These are phyloP conservation scores for Talpa occidentalis DNA, from an alignment of 2,113 vertebrate species.

Conservation along the genomic window DNA sequence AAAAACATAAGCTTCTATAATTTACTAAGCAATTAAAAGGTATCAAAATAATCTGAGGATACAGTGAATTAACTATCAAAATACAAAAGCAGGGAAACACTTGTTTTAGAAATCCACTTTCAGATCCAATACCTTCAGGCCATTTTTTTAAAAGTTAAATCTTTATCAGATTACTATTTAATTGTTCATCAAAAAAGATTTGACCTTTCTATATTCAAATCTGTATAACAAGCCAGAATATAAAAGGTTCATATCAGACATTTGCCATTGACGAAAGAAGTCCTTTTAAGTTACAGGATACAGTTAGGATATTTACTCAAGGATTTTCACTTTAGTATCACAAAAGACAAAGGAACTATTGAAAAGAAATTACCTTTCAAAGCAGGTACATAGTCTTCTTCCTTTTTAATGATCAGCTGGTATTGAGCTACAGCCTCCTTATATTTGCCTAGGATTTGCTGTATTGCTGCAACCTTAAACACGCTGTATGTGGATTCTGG, in stretches of 20 bases:
- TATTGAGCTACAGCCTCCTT: slow-evolving; percentile 93
- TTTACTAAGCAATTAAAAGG: slow-evolving; percentile 34
- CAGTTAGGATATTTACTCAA: slow-evolving; percentile 40
- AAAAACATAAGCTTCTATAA: not conserved
- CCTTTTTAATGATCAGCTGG: slow-evolving; percentile 89
- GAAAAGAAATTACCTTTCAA: slow-evolving; percentile 91
- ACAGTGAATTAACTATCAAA: slow-evolving; percentile 19
- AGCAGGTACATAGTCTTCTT: slow-evolving; percentile 94
- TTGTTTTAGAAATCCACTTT: slow-evolving; percentile 36
- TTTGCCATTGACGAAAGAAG: slow-evolving; percentile 45
- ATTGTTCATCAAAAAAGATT: slow-evolving; percentile 6
- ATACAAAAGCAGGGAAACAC: not conserved
- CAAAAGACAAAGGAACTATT: slow-evolving; percentile 49
- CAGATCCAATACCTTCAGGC: not conserved
- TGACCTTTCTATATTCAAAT: slow-evolving; percentile 48
- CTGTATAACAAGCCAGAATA: not conserved
- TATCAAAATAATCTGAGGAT: not conserved
- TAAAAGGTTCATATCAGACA: not conserved
- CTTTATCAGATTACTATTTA: slow-evolving; percentile 23
- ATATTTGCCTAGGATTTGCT: slow-evolving; percentile 95
- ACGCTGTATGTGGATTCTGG: slow-evolving; percentile 94
- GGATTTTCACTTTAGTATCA: slow-evolving; percentile 33
- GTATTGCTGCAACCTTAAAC: slow-evolving; percentile 95
- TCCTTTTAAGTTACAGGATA: slow-evolving; percentile 51
- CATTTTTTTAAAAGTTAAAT: slow-evolving; percentile 27